phyloP scores from a whole-genome alignment of 2,113 vertebrate species.

The Anarhynchus alexandrinus region DNA sequence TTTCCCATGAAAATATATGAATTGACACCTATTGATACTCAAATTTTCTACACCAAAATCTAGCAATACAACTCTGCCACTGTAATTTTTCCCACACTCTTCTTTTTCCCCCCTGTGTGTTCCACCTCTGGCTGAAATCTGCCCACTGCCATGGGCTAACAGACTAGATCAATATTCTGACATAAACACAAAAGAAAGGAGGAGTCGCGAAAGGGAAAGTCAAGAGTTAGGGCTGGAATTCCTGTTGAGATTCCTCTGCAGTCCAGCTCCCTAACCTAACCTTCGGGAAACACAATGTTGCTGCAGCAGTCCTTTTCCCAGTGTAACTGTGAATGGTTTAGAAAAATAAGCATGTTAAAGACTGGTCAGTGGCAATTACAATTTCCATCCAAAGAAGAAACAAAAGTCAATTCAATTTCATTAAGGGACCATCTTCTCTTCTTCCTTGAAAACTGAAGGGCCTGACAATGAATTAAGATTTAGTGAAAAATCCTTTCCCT shows the following conservation, averaged over 20 bases:
- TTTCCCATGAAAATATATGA: neutral
- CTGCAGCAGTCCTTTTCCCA: neutral
- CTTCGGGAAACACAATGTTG: neutral
- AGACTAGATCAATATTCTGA: neutral
- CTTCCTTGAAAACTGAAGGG: neutral
- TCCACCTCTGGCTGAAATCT: neutral
- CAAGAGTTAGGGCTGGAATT: neutral
- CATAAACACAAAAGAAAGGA: neutral
- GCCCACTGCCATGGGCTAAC: neutral
- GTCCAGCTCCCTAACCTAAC: neutral
- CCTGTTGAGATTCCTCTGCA: neutral
- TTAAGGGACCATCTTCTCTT: neutral
- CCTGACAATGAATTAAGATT: slow-evolving; percentile 23
- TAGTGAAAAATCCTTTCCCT: slow-evolving; percentile 11
- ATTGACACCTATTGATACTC: neutral
- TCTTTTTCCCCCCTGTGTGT: neutral
- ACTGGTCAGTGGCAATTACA: neutral
- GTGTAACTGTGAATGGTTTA: neutral
- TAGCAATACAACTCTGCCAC: neutral
- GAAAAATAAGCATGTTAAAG: neutral
- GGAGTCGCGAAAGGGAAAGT: neutral
- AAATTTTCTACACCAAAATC: neutral
- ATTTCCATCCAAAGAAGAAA: neutral
- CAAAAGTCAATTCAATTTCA: neutral
- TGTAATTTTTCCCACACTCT: neutral